A percentile compares a stretch with the other conserved stretches of the same genome.
These are phyloP conservation scores for Aphis craccivora DNA, from an alignment of 1,140 invertebrate species.

Conservation along the genomic window DNA sequence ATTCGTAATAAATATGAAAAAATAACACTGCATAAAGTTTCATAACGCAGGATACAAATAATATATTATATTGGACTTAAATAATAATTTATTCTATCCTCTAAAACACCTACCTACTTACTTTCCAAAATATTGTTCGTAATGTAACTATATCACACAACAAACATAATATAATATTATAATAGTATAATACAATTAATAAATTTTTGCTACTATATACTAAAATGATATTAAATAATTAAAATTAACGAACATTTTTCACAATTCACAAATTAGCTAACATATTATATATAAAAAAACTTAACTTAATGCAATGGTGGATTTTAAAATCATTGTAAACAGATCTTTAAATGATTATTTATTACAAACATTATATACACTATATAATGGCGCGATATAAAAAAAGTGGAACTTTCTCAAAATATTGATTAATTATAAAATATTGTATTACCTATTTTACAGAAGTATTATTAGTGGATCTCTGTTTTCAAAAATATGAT, in stretches of 20 bases:
- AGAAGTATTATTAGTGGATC: not conserved
- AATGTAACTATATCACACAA: not conserved
- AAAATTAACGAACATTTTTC: not conserved
- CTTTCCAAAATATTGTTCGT: not conserved
- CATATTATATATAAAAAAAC: not conserved
- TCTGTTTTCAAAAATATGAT: not conserved
- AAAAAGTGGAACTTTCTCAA: not conserved
- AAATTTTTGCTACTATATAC: not conserved
- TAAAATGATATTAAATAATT: not conserved
- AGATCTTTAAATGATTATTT: not conserved
- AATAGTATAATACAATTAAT: not conserved
- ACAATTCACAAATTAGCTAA: not conserved
- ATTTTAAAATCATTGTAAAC: not conserved
- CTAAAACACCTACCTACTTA: not conserved
- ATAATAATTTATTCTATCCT: not conserved
- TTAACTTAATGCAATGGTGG: not conserved
- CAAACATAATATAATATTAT: not conserved
- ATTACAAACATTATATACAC: too few relatives aligned
- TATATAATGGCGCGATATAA: too few relatives aligned
- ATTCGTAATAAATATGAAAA: slow-evolving; percentile 9
- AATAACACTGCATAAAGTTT: not conserved
- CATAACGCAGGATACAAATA: not conserved
- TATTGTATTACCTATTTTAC: not conserved
- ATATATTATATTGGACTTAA: not conserved
- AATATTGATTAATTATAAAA: not conserved